Percentiles rank a stretch among this genome's conserved stretches.
These are phyloP conservation scores for Physella acuta DNA, from an alignment of 1,140 invertebrate genomes.

Conservation along the genomic window DNA sequence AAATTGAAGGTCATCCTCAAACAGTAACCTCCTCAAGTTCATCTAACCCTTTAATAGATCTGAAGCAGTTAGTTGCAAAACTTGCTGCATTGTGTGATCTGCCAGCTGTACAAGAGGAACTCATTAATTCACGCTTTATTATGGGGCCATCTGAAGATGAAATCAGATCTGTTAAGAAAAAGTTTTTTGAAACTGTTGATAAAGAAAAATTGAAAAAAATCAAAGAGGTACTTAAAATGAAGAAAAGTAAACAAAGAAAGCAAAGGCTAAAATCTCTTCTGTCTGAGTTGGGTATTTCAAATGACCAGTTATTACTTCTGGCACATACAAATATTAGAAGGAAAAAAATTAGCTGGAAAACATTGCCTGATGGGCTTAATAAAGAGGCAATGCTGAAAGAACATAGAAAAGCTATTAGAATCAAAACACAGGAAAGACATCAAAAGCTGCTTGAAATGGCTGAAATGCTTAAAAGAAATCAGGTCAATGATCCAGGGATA, in stretches of 20 bases:
- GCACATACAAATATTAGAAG: not conserved
- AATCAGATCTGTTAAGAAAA: slow-evolving; percentile 16
- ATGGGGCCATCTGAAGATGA: slow-evolving; percentile 2
- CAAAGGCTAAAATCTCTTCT: slow-evolving; percentile 9
- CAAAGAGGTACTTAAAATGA: slow-evolving; percentile 24
- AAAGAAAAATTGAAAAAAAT: slow-evolving; percentile 24
- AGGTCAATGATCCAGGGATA: slow-evolving; percentile 11
- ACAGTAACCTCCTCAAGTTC: not conserved
- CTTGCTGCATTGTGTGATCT: slow-evolving; percentile 18
- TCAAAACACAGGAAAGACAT: slow-evolving; percentile 22
- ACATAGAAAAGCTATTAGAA: slow-evolving; percentile 20
- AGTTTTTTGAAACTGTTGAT: slow-evolving; percentile 15
- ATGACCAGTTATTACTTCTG: slow-evolving; percentile 12
- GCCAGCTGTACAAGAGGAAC: slow-evolving; percentile 9
- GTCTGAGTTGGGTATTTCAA: slow-evolving; percentile 15
- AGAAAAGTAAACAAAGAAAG: slow-evolving; percentile 24
- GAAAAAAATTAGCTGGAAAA: slow-evolving; percentile 15
- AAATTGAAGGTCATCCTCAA: not conserved
- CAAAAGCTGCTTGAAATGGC: slow-evolving; percentile 24
- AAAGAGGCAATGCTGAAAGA: slow-evolving; percentile 17
- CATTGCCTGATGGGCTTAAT: slow-evolving; percentile 8
- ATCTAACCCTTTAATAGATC: not conserved
- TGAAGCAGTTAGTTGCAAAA: slow-evolving; percentile 11
- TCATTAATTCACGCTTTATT: not conserved
- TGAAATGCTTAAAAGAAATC: slow-evolving; percentile 21